These are phyloP conservation scores for Nesometra sesokonis DNA, from an alignment of 35 echinoderm and acorn worm genomes.

Conservation along the genomic window DNA sequence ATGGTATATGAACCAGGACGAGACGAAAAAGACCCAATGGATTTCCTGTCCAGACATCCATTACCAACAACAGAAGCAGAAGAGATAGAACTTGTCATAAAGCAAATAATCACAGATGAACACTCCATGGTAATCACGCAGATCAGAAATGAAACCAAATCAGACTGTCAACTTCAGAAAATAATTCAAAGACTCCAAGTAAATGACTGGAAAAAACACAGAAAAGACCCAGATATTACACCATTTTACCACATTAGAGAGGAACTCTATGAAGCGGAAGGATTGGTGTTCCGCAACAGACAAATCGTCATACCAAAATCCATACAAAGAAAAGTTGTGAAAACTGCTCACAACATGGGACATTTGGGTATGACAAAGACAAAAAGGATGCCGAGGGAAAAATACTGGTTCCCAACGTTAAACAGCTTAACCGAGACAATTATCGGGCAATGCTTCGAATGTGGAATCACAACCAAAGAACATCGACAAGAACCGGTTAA, in stretches of 20 bases:
- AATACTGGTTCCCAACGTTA: constrained; percentile 55
- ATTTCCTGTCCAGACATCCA: constrained; percentile 58
- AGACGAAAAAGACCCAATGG: no score
- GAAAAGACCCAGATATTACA: constrained; percentile 40
- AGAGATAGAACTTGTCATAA: constrained; percentile 40
- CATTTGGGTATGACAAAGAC: no score
- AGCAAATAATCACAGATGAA: constrained; percentile 25
- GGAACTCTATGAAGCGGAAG: constrained; percentile 29
- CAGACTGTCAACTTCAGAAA: constrained; percentile 32
- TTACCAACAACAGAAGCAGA: constrained; percentile 20
- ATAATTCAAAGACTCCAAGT: constrained; percentile 7
- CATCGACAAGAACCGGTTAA: neutral
- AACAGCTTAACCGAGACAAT: constrained; percentile 35
- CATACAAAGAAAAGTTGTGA: constrained; percentile 8
- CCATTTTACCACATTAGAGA: constrained; percentile 31
- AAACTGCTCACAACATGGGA: no score
- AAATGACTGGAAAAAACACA: constrained; percentile 30
- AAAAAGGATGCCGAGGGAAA: constrained; percentile 46
- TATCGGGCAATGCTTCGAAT: constrained; percentile 45
- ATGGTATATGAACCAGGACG: constrained; percentile 58
- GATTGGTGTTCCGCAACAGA: constrained; percentile 23
- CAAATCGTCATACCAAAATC: constrained; percentile 27
- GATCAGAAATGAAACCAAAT: constrained; percentile 21
- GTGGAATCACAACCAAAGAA: neutral
- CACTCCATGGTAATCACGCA: constrained; percentile 28